These are phyloP conservation scores for Pseudanteris insignis DNA, from an alignment of 2,888 invertebrate genomes.

Conservation along the genomic window DNA sequence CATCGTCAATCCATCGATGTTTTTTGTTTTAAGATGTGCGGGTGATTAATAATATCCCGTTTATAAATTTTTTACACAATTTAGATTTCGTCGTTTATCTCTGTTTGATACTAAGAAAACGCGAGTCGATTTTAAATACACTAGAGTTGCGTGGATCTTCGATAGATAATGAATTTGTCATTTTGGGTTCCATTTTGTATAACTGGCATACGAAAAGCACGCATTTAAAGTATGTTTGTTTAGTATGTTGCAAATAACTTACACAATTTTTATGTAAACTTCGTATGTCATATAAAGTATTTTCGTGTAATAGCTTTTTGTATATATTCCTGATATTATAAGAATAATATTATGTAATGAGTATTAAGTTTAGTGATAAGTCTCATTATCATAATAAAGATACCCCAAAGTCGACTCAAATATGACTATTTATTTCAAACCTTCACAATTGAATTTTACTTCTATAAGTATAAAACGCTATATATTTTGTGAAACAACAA, in stretches of 20 bases:
- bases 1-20: no score
- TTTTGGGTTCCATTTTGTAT: conserved; percentile 25
- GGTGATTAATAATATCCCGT: no score
- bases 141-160: conserved; percentile 22
- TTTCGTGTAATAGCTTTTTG: conserved; percentile 61
- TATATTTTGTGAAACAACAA: no score
- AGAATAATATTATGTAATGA: conserved; percentile 59
- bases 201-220: conserved; percentile 38
- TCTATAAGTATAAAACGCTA: no score
- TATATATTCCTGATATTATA: conserved; percentile 61
- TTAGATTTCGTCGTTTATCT: conserved; percentile 28
- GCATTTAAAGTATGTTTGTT: conserved; percentile 45
- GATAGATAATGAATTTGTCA: conserved; percentile 32
- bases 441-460: no score
- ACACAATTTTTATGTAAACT: conserved; percentile 53
- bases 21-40: no score
- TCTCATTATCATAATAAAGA: conserved; percentile 57
- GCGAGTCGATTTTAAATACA: conserved; percentile 32
- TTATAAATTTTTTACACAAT: conserved; percentile 22
- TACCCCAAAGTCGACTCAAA: conserved; percentile 43
- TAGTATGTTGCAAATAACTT: conserved; percentile 44
- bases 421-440: conserved; percentile 11
- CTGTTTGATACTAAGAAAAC: conserved; percentile 32
- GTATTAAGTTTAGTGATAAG: conserved; percentile 62
- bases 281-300: conserved; percentile 53